Conservation (phyloP, 2,888 invertebrate species). For the Pseudanteris insignis region DNA sequence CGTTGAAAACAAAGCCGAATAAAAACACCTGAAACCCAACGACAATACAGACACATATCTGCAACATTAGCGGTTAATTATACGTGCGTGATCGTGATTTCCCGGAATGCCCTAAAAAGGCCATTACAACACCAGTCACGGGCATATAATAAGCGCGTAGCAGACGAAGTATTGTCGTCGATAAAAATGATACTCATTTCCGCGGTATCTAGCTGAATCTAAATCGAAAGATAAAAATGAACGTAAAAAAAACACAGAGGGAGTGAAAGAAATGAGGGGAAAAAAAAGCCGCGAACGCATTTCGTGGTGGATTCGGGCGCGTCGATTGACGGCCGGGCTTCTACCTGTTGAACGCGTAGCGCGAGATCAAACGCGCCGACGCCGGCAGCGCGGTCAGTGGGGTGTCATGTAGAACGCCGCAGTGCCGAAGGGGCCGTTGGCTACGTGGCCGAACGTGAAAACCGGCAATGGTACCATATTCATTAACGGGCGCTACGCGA, state of each 20-base stretch:
- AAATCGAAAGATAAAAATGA: constrained; percentile 22
- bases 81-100: not conserved
- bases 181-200: constrained; percentile 34
- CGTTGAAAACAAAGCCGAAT: no score
- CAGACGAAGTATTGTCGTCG: constrained; percentile 19
- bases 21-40: no score
- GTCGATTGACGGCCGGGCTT: constrained; percentile 49
- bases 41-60: no score
- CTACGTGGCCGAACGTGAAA: constrained; percentile 32
- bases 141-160: not conserved
- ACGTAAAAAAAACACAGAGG: no score
- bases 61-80: not conserved
- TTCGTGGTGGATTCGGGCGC: no score
- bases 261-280: no score
- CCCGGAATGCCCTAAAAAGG: not conserved
- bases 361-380: constrained; percentile 59
- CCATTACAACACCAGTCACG: not conserved
- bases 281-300: constrained; percentile 34
- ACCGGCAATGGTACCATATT: constrained; percentile 51
- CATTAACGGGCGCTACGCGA: constrained; percentile 54
- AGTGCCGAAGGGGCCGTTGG: not conserved
- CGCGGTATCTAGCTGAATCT: constrained; percentile 37
- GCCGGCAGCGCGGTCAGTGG: constrained; percentile 57
- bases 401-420: constrained; percentile 58
- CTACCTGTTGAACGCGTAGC: constrained; percentile 56